Conservation (phyloP, 1,140 invertebrate species). For the Eurytemora carolleeae region DNA sequence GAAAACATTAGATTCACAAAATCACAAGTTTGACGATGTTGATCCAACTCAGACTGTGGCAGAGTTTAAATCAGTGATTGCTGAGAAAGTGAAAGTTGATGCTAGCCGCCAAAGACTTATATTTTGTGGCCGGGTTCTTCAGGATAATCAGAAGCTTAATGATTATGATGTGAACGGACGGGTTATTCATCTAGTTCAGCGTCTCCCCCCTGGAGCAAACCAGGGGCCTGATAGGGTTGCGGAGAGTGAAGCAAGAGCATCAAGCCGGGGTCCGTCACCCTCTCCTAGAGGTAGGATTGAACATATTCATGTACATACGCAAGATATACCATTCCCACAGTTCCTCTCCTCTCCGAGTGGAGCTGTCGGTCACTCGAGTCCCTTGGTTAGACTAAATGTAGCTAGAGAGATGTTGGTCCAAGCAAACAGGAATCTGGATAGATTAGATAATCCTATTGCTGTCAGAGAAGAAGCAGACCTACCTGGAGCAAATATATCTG, state of each 20-base stretch:
- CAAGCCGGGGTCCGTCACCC: constrained; percentile 4
- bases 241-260: constrained; percentile 11
- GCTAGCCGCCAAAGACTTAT: constrained; percentile 67
- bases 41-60: constrained; percentile 58
- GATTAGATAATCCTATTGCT: neutral
- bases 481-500: neutral
- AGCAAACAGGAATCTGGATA: neutral
- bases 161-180: constrained; percentile 58
- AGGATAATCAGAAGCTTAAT: constrained; percentile 61
- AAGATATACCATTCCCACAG: constrained; percentile 19
- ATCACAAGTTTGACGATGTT: constrained; percentile 59
- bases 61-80: constrained; percentile 66
- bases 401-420: neutral
- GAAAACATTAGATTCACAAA: constrained; percentile 78
- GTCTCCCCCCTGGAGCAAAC: constrained; percentile 39
- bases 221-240: constrained; percentile 19
- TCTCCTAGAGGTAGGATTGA: constrained; percentile 10
- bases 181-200: constrained; percentile 78
- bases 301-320: constrained; percentile 16
- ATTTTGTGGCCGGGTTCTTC: constrained; percentile 71
- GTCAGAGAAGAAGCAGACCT: neutral
- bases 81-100: constrained; percentile 47
- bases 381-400: neutral
- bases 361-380: constrained; percentile 29
- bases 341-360: constrained; percentile 32